Percentiles rank a stretch among this genome's conserved stretches.
phyloP scores from a whole-genome alignment of 2,113 vertebrate species.

The Oophaga pumilio region DNA sequence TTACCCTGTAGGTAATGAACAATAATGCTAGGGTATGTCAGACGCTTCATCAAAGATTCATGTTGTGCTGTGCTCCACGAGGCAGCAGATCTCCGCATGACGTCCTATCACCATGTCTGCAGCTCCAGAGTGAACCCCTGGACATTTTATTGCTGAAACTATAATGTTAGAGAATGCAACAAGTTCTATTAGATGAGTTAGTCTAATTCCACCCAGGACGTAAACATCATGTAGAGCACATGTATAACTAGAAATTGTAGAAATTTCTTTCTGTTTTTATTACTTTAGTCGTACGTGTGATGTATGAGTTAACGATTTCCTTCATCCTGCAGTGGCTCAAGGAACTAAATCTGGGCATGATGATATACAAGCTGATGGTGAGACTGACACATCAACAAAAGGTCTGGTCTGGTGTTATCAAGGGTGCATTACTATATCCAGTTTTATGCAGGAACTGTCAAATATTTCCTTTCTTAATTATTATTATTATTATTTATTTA shows the following conservation, averaged over 20 bases:
- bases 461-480: not conserved
- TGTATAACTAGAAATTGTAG: not conserved
- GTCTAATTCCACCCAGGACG: not conserved
- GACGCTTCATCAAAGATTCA: not conserved
- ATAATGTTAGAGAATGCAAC: not conserved
- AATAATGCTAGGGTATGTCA: slow-evolving; percentile 2
- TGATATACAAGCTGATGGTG: slow-evolving; percentile 31
- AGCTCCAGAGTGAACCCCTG: not conserved
- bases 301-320: slow-evolving; percentile 5
- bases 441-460: not conserved
- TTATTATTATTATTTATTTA: no score
- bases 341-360: slow-evolving; percentile 29
- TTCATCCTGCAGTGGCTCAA: slow-evolving; percentile 23
- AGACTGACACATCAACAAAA: slow-evolving; percentile 53
- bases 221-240: not conserved
- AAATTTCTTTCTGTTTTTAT: not conserved
- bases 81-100: slow-evolving; percentile 16
- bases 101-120: not conserved
- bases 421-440: not conserved
- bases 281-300: not conserved
- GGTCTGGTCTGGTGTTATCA: slow-evolving; percentile 35
- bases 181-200: slow-evolving; percentile 1
- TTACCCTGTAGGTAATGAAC: not conserved
- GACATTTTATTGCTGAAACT: not conserved
- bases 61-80: slow-evolving; percentile 13